phyloP scores from a whole-genome alignment of 2,888 invertebrate species.

The Chloroclystis v-ata region DNA sequence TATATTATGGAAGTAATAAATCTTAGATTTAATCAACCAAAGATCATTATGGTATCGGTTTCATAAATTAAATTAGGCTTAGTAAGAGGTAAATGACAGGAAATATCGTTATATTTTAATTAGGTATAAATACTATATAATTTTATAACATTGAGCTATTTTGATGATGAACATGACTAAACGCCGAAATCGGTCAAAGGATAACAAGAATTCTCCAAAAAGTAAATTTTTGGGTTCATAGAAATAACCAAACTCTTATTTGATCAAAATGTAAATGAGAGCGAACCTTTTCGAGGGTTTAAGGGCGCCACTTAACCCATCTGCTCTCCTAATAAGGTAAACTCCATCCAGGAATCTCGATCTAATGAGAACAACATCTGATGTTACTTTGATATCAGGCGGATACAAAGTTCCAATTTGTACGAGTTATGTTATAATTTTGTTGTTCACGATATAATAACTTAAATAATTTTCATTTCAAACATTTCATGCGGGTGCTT shows the following conservation, averaged over 20 bases:
- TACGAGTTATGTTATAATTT: background rate
- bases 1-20: too few relatives aligned
- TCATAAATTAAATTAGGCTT: too few relatives aligned
- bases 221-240: background rate
- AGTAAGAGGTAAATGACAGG: too few relatives aligned
- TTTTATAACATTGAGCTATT: too few relatives aligned
- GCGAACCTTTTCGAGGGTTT: conserved; percentile 19
- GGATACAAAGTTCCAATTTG: background rate
- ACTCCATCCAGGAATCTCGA: conserved; percentile 14
- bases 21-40: too few relatives aligned
- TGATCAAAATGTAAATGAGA: conserved; percentile 27
- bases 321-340: conserved; percentile 19
- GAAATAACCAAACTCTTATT: conserved; percentile 13
- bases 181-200: background rate
- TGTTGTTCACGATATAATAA: background rate
- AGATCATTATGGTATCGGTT: too few relatives aligned
- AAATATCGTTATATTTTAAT: too few relatives aligned
- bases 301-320: conserved; percentile 16
- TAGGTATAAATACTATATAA: too few relatives aligned
- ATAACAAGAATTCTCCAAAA: background rate
- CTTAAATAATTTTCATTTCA: background rate
- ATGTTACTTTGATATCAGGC: conserved; percentile 1
- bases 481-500: too few relatives aligned
- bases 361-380: conserved; percentile 7
- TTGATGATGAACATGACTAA: background rate